Base-by-base conservation (phyloP, 2,888 invertebrate genomes). In the Tenodera sinensis region DNA sequence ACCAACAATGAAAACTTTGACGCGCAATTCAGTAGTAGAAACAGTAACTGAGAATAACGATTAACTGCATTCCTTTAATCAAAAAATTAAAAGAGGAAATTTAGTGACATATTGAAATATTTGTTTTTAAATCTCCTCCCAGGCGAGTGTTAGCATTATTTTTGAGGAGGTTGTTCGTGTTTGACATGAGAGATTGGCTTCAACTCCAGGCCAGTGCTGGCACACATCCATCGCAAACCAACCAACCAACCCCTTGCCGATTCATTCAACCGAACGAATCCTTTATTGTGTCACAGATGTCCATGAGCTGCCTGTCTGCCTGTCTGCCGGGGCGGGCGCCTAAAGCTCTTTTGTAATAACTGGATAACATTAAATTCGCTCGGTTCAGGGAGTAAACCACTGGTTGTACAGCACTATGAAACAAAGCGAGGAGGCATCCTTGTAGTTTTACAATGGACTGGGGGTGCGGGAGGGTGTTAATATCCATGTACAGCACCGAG, bases 291-390 rank as follows among this genome's bases (percentile, higher is more conserved):
- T 71, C 54, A 71, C 54, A 71, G 54, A 71, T 71, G 54, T 71
- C 54, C 54, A 71, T 71, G 20, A 14, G 54, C 54, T 54, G 20
- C 20, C 54, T 14, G n/a, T n/a, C n/a, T n/a, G n/a, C n/a, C n/a
- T n/a, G n/a, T n/a, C n/a, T n/a, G n/a, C n/a, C n/a, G n/a, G n/a
- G n/a, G n/a, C n/a, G 54, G 54, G 54, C 54, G 54, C 30, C 20
- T n/a, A 27, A 85, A 47, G 28, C 87, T 82, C 87, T 81, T 87
- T 87, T 82, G 87, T 87, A 87, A 87, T 87, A 87, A 87, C 82
- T 82, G 87, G 82, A 82, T 87, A 81, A 82, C 81, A 87, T 87
- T 87, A 82, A 87, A 42, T 87, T 87, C 47, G n/a, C 81, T 87
- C 71, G 54, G 20, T 71, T 71, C 54, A 71, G 20, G 20, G 54